Percentiles rank a stretch among this genome's conserved stretches.
Conservation (phyloP, 1,140 invertebrate species). For the Scaptomyza pallida region DNA sequence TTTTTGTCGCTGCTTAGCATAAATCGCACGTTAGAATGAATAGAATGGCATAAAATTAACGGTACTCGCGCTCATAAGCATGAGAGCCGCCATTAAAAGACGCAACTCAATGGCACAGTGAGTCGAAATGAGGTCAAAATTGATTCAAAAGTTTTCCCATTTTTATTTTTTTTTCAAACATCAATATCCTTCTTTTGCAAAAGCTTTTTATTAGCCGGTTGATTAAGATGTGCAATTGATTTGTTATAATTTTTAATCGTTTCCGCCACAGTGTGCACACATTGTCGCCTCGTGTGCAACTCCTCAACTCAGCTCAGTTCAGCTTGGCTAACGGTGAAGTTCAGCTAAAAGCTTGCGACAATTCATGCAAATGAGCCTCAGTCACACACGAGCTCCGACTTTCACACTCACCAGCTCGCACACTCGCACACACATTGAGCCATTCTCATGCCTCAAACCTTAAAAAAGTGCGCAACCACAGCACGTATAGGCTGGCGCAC, state of each 20-base stretch:
- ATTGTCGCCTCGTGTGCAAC: slow-evolving; percentile 37
- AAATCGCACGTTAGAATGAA: slow-evolving; percentile 74
- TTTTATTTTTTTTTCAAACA: no score
- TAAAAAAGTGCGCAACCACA: slow-evolving; percentile 74
- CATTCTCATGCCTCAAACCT: slow-evolving; percentile 52
- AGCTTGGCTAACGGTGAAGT: slow-evolving; percentile 49
- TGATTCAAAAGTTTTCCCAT: no score
- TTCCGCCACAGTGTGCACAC: slow-evolving; percentile 49
- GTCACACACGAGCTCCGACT: slow-evolving; percentile 46
- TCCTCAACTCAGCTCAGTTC: background rate
- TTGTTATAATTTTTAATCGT: background rate
- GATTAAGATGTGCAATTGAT: background rate
- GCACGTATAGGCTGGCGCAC: slow-evolving; percentile 49
- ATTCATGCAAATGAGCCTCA: slow-evolving; percentile 78
- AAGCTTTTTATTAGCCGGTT: no score
- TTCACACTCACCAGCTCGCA: slow-evolving; percentile 38
- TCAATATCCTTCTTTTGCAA: no score
- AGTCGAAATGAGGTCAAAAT: background rate
- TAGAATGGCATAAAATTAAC: slow-evolving; percentile 79
- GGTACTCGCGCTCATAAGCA: slow-evolving; percentile 37
- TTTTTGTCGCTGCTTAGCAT: slow-evolving; percentile 73
- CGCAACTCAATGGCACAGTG: slow-evolving; percentile 46
- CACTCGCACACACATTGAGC: slow-evolving; percentile 20
- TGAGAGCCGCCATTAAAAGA: slow-evolving; percentile 28
- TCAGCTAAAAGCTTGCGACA: slow-evolving; percentile 78